phyloP scores from a whole-genome alignment of 2,797 vertebrate genomes.

The Botia almorhae region DNA sequence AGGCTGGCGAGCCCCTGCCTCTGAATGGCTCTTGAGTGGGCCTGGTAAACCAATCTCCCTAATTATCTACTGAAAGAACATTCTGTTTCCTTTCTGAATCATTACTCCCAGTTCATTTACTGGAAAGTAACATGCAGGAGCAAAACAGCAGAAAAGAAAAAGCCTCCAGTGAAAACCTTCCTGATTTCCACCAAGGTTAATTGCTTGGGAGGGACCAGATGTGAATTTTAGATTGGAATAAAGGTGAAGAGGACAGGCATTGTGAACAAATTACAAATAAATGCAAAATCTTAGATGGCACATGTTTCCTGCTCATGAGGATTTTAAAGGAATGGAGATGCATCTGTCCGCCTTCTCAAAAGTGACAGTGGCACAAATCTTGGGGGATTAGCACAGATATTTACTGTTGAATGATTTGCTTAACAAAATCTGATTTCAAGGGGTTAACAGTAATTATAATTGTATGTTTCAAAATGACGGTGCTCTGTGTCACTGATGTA shows the following conservation, averaged over 20 bases:
- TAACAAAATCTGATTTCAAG: too few species aligned
- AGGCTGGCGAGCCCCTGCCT: slow-evolving; percentile 76
- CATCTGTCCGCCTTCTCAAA: slow-evolving; percentile 47
- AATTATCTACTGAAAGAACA: slow-evolving; percentile 89
- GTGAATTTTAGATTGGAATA: slow-evolving; percentile 72
- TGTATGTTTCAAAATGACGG: too few species aligned
- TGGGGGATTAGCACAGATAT: background rate
- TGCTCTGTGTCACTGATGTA: background rate
- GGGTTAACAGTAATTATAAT: too few species aligned
- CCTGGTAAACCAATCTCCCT: slow-evolving; percentile 91
- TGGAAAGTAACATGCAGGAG: slow-evolving; percentile 78
- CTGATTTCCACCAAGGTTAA: slow-evolving; percentile 75
- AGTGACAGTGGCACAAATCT: background rate
- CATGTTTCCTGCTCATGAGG: background rate
- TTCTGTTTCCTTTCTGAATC: slow-evolving; percentile 80
- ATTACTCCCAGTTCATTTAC: slow-evolving; percentile 79
- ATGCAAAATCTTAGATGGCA: slow-evolving; percentile 63
- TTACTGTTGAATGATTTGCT: background rate
- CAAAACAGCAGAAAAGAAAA: slow-evolving; percentile 59
- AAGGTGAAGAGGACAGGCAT: slow-evolving; percentile 64
- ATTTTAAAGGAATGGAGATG: slow-evolving; percentile 6
- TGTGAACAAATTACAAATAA: slow-evolving; percentile 73
- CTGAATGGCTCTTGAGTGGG: slow-evolving; percentile 81
- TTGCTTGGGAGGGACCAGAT: slow-evolving; percentile 72
- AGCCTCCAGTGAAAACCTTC: slow-evolving; percentile 64